These are phyloP conservation scores for Ariopsis seemanni DNA, from an alignment of 2,113 vertebrate species.

Conservation along the genomic window DNA sequence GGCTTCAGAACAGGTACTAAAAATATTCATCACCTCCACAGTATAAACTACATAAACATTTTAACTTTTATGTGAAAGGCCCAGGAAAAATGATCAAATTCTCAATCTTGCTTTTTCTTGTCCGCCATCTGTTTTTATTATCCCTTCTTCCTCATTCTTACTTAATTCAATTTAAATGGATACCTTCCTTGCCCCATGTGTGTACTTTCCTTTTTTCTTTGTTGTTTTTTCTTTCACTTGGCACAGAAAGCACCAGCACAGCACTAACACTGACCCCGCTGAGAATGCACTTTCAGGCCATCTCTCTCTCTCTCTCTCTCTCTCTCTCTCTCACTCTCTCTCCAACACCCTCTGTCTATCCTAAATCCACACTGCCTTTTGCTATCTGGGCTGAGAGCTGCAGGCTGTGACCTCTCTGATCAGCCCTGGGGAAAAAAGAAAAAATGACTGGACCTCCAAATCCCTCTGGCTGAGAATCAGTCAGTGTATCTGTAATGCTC, in stretches of 20 bases:
- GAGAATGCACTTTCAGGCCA: constrained; percentile 51
- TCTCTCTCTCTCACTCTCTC: constrained; percentile 20
- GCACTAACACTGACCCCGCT: constrained; percentile 58
- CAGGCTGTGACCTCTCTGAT: constrained; percentile 42
- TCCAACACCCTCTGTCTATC: constrained; percentile 16
- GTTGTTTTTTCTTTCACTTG: constrained; percentile 55
- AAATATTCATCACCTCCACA: constrained; percentile 61
- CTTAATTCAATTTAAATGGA: constrained; percentile 53
- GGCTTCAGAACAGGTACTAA: constrained; percentile 42
- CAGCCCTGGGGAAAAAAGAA: constrained; percentile 38
- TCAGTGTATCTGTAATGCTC: constrained; percentile 59
- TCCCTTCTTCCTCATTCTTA: constrained; percentile 29
- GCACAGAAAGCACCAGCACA: constrained; percentile 58
- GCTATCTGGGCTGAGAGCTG: constrained; percentile 27
- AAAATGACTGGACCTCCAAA: constrained; percentile 46
- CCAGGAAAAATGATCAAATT: constrained; percentile 47
- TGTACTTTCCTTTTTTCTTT: constrained; percentile 42
- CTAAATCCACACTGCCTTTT: constrained; percentile 38
- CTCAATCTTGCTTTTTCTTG: constrained; percentile 31
- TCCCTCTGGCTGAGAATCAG: constrained; percentile 46
- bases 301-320: constrained; percentile 39
- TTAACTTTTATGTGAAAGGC: constrained; percentile 60
- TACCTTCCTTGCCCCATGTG: constrained; percentile 50
- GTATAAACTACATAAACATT: constrained; percentile 64
- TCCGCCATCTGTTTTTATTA: constrained; percentile 31